A percentile compares a stretch with the other conserved stretches of the same genome.
phyloP scores from a whole-genome alignment of 2,797 vertebrate genomes.

The Typhlichthys eigenmanni region DNA sequence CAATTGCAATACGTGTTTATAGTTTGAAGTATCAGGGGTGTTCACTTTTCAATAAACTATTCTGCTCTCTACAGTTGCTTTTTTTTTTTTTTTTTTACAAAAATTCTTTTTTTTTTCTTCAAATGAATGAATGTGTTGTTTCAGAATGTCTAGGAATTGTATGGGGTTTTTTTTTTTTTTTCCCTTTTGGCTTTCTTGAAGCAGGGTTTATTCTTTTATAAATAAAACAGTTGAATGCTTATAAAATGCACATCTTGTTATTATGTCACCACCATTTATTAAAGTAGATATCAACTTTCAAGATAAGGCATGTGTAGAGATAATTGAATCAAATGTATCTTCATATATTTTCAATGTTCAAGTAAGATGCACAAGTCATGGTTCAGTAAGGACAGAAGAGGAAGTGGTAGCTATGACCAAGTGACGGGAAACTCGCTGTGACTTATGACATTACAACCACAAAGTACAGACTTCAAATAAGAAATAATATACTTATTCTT shows the following conservation, averaged over 20 bases:
- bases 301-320: too few relatives aligned
- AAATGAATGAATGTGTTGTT: slow-evolving; percentile 75
- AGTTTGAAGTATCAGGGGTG: slow-evolving; percentile 75
- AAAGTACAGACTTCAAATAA: too few relatives aligned
- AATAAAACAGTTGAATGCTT: slow-evolving; percentile 74
- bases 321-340: too few relatives aligned
- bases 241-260: slow-evolving; percentile 22
- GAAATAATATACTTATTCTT: too few relatives aligned
- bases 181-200: slow-evolving; percentile 75
- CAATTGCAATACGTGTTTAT: slow-evolving; percentile 72
- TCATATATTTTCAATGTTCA: too few relatives aligned
- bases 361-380: not conserved
- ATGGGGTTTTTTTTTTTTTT: slow-evolving; percentile 65
- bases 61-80: slow-evolving; percentile 85
- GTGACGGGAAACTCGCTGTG: slow-evolving; percentile 31
- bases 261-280: not conserved
- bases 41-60: slow-evolving; percentile 79
- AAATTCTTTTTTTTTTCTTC: slow-evolving; percentile 78
- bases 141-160: slow-evolving; percentile 77
- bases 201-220: slow-evolving; percentile 80
- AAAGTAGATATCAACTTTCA: too few relatives aligned
- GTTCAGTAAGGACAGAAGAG: slow-evolving; percentile 27
- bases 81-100: slow-evolving; percentile 65
- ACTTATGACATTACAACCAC: not conserved
- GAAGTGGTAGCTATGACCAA: slow-evolving; percentile 44